Evolutionary conservation across 1,140 invertebrate species (phyloP).

Genomic region (Trichonephila inaurata): DNA sequence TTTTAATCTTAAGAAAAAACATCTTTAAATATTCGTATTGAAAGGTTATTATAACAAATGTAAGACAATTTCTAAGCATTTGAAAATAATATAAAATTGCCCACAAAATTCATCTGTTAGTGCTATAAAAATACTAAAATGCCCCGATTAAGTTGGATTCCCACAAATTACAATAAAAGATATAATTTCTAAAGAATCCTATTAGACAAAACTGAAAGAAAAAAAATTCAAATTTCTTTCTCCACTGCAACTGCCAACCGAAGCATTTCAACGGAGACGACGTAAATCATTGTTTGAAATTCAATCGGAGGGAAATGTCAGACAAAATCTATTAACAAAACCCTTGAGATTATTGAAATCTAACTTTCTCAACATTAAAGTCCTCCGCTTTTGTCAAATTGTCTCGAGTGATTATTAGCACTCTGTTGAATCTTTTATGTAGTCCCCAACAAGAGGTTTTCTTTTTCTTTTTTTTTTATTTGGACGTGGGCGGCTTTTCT

Average conservation of each 20-base stretch:
- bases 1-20: too few relatives aligned
- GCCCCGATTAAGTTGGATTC: too few relatives aligned
- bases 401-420: background rate
- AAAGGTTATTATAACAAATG: too few relatives aligned
- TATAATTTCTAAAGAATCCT: too few relatives aligned
- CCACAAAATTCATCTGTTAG: too few relatives aligned
- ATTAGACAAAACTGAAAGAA: background rate
- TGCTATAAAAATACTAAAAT: too few relatives aligned
- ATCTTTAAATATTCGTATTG: too few relatives aligned
- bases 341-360: background rate
- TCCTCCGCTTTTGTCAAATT: background rate
- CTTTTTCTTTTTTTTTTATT: background rate
- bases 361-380: background rate
- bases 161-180: too few relatives aligned
- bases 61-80: too few relatives aligned
- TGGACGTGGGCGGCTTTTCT: background rate
- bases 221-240: background rate
- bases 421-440: background rate
- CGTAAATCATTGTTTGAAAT: conserved; percentile 22
- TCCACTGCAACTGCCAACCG: background rate
- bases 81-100: too few relatives aligned
- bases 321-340: background rate
- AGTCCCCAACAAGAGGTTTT: background rate
- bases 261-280: background rate
- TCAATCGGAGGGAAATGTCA: background rate